Conservation (phyloP, 2,113 vertebrate species). For the Spea multiplicata region DNA sequence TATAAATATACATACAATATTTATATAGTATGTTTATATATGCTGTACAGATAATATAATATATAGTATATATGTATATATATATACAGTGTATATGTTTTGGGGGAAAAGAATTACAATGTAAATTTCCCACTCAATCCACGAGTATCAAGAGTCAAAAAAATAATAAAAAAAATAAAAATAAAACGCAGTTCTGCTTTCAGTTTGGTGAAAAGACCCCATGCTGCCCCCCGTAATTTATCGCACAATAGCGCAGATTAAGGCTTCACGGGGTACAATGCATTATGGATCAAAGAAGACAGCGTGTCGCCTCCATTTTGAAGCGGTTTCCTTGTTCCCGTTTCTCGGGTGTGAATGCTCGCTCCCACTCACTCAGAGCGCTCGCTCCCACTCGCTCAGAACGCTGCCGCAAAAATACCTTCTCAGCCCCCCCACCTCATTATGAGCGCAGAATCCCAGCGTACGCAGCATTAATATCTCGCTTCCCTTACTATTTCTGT, state of each 20-base stretch:
- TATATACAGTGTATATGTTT: no score
- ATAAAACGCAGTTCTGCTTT: constrained; percentile 20
- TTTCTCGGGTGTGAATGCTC: constrained; percentile 43
- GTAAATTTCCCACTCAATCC: constrained; percentile 17
- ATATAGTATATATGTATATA: no score
- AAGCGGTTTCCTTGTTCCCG: constrained; percentile 39
- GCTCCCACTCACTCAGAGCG: constrained; percentile 46
- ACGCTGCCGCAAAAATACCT: constrained; percentile 40
- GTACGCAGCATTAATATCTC: constrained; percentile 34
- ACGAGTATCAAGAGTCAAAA: constrained; percentile 37
- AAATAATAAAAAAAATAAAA: not conserved
- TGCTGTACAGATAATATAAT: no score
- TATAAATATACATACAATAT: no score
- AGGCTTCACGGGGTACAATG: constrained; percentile 42
- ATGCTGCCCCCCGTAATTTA: constrained; percentile 43
- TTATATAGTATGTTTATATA: no score
- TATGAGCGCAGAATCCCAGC: constrained; percentile 25
- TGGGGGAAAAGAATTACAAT: constrained; percentile 11
- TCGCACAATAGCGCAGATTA: constrained; percentile 44
- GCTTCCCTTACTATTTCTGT: constrained; percentile 35
- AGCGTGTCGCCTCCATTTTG: constrained; percentile 45
- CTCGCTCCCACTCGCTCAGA: constrained; percentile 45
- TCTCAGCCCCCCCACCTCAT: constrained; percentile 30
- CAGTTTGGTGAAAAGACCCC: constrained; percentile 35
- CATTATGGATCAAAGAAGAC: constrained; percentile 47